Evolutionary conservation across 2,888 invertebrate species (phyloP), one percentile per base, ranked within the genome.

Genomic region (Alcis repandata): DNA sequence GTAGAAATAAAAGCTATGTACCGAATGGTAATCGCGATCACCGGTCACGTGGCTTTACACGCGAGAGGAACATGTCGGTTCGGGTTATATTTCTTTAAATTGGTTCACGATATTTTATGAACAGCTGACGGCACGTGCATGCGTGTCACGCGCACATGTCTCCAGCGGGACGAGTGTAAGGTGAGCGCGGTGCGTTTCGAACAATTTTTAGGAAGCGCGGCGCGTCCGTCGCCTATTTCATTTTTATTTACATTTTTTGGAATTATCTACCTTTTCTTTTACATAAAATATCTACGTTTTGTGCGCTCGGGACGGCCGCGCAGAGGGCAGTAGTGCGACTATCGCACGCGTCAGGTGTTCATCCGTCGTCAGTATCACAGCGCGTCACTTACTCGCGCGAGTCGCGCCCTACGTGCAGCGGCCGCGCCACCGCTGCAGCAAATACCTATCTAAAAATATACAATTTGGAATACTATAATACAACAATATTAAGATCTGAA

Each of bases 181-280:
- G 61, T 59, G 59, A 53, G 62, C 59, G 32, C 49, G 51, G 58
- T 43, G 63, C 67, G 60, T 48, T 57, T 20, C 8, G 9, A 41
- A 7, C 41, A 10, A 9, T 10, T 13, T 10, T 11, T 22, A 22
- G 19, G 43, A 43, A 22, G 22, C 59, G 59, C 61, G 63, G 63
- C 64, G 59, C 61, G 59, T 67, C 67, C 63, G 36, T 64, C 60
- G 51, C 53, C 38, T 9, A 11, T 51, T 20, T 17, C 15, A 15
- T 11, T 13, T 58, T 45, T 72, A 72, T 72, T 67, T 72, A 72
- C 71, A 72, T 54, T 63, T 70, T 69, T 63, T 57, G 58, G 52
- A 41, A 48, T 70, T 68, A 68, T 66, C 65, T 66, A 66, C 19
- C 19, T 60, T 70, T 65, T 67, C 57, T 43, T 49, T 56, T 41